These are phyloP conservation scores for Caenorhabditis sp. DNA, from an alignment of 2,888 invertebrate genomes.

Conservation along the genomic window DNA sequence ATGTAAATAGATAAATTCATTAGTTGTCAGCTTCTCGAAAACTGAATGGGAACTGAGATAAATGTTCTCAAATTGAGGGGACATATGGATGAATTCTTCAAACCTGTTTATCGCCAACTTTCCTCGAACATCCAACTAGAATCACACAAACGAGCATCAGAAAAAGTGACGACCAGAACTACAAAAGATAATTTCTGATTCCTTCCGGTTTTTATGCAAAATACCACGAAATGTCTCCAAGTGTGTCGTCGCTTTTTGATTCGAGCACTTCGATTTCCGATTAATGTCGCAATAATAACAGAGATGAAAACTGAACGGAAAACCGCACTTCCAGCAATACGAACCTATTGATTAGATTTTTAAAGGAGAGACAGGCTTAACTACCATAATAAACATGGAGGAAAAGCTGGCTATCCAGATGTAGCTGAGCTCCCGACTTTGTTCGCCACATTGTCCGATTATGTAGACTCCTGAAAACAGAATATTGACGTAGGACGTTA, in stretches of 20 bases:
- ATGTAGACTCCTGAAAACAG: constrained; percentile 69
- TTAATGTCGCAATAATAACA: constrained; percentile 63
- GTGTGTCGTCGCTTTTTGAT: constrained; percentile 43
- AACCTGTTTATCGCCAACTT: constrained; percentile 66
- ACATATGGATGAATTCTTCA: background rate
- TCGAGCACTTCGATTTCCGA: constrained; percentile 70
- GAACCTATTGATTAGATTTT: no score
- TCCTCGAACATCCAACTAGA: constrained; percentile 62
- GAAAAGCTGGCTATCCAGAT: constrained; percentile 70
- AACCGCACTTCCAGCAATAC: constrained; percentile 30
- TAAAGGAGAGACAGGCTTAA: no score
- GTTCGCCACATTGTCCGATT: constrained; percentile 69
- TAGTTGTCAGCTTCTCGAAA: no score
- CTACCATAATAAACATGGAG: constrained; percentile 64
- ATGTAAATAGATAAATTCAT: no score
- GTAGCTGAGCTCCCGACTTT: constrained; percentile 66
- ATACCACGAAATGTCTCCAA: constrained; percentile 67
- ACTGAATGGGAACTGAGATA: no score
- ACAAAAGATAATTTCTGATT: constrained; percentile 25
- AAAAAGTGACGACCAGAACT: constrained; percentile 71
- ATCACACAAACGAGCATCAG: constrained; percentile 67
- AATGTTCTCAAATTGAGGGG: no score
- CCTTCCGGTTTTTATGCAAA: background rate
- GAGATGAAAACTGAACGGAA: constrained; percentile 61
- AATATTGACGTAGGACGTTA: no score